Evolutionary conservation across 2,888 invertebrate genomes (phyloP).

Genomic region (Eubasilissa splendida): DNA sequence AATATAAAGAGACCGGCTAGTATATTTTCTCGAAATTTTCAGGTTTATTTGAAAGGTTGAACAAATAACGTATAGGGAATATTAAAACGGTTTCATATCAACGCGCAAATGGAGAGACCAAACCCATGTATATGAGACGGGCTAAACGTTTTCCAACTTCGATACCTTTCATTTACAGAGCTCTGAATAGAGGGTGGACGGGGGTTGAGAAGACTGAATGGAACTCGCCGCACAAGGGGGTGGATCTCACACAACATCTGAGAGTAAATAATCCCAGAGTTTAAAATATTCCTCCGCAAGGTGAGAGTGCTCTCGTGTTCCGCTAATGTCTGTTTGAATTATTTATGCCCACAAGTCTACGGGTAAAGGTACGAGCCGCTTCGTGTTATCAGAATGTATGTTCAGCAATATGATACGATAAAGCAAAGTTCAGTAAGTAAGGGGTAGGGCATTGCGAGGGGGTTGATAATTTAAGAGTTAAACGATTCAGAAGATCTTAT

Average conservation of each 20-base stretch:
- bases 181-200: not conserved
- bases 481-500: not conserved
- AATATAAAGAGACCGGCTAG: no score
- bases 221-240: not conserved
- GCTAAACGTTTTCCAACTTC: constrained; percentile 28
- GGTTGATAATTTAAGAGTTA: no score
- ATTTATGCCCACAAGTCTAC: constrained; percentile 13
- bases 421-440: not conserved
- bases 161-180: constrained; percentile 24
- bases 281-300: constrained; percentile 11
- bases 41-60: no score
- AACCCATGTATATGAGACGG: not conserved
- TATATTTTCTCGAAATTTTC: no score
- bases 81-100: no score
- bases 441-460: no score
- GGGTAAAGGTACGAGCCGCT: not conserved
- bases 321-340: constrained; percentile 44
- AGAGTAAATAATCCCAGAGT: constrained; percentile 31
- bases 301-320: constrained; percentile 38
- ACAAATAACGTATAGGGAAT: no score
- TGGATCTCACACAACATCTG: constrained; percentile 7
- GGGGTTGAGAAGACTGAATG: constrained; percentile 10
- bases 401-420: no score
- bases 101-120: no score
- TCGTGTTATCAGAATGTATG: no score